Evolutionary conservation across 2,113 vertebrate genomes (phyloP), one percentile per base, ranked within the genome.

Genomic region (Malurus elegans): DNA sequence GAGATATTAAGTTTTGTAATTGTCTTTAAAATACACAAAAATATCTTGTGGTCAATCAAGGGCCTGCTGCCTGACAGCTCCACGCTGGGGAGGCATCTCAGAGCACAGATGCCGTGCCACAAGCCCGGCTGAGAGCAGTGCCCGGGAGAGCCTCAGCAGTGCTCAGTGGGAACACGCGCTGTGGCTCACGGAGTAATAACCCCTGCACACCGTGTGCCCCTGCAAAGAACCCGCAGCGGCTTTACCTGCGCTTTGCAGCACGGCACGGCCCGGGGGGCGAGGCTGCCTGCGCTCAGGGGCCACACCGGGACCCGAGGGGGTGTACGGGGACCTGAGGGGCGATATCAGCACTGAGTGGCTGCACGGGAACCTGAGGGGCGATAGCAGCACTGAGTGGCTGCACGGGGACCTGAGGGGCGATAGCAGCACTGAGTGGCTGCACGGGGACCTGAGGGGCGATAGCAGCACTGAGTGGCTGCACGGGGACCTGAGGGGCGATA

Each of bases 261-360:
- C 0, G 56, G n/a, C 18, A 11, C 1, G 56, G 42, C 47, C 32
- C 1, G 6, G 14, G 12, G 28, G 11, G 0, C 2, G 21, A n/a
- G 48, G n/a, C 81, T n/a, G 69, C 48, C 24, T 20, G 48, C 26
- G 25, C 48, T 45, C 18, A 57, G 18, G 23, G 44, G 18, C 45
- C 34, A 18, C n/a, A 20, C 24, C 16, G 44, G 6, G 29, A 23
- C 2, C 21, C n/a, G 42, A 42, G 24, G n/a, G 31, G 24, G 32
- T 24, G 14, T 21, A n/a, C 31, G 6, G 26, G 26, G 8, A 12
- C 9, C 28, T 31, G 51, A 54, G 51, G 51, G 47, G 47, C n/a
- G n/a, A n/a, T n/a, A n/a, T n/a, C n/a, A n/a, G n/a, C n/a, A n/a
- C n/a, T n/a, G n/a, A 31, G n/a, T 5, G 3, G 5, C 14, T 47